A percentile compares a stretch with the other conserved stretches of the same genome.
Conservation (phyloP, 1,140 invertebrate genomes). For the Arion vulgaris region DNA sequence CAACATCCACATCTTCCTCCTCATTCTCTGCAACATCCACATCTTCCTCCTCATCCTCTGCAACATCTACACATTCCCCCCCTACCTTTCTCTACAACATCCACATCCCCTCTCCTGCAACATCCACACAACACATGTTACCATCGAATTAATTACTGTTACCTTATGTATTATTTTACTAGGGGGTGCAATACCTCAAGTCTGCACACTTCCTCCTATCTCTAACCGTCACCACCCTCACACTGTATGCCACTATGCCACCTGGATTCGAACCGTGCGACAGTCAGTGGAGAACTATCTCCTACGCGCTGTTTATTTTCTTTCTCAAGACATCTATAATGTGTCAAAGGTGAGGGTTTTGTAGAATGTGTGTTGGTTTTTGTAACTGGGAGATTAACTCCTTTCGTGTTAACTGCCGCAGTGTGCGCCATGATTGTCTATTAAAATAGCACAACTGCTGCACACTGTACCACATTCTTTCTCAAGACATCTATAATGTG, state of each 20-base stretch:
- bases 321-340: neutral
- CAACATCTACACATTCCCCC: too few species aligned
- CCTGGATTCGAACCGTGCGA: conserved; percentile 15
- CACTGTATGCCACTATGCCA: neutral
- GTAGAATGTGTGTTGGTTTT: too few species aligned
- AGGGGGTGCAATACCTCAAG: neutral
- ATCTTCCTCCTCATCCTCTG: too few species aligned
- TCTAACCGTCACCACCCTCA: neutral
- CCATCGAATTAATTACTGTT: neutral
- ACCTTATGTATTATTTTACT: neutral
- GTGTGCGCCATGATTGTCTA: too few species aligned
- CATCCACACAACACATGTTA: too few species aligned
- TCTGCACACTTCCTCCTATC: neutral
- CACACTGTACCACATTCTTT: neutral
- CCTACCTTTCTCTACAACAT: too few species aligned
- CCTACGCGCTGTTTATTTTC: neutral
- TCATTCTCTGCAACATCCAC: too few species aligned
- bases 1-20: too few species aligned
- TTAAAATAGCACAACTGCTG: too few species aligned
- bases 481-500: neutral
- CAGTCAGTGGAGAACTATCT: neutral
- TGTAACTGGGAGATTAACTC: too few species aligned
- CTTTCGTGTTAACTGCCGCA: too few species aligned
- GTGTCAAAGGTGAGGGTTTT: conserved; percentile 4
- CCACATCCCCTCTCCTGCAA: too few species aligned